These are phyloP conservation scores for Centruroides vittatus DNA, from an alignment of 1,140 invertebrate genomes.

Conservation along the genomic window DNA sequence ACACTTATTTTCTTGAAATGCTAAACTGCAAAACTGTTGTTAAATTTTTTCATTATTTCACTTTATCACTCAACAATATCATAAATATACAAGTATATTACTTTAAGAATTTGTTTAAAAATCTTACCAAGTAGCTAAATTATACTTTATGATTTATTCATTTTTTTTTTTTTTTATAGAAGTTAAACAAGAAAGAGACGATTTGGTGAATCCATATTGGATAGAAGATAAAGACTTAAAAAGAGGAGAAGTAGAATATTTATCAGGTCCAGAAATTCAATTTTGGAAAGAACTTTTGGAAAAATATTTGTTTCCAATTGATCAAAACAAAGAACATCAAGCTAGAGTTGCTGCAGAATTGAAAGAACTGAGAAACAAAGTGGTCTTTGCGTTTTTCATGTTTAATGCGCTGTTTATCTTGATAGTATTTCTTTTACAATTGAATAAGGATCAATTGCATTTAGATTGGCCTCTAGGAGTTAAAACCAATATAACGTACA, in stretches of 20 bases:
- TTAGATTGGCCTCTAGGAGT: constrained; percentile 23
- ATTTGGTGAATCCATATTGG: constrained; percentile 82
- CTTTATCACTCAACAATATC: no score
- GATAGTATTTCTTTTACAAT: constrained; percentile 22
- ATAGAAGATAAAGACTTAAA: constrained; percentile 79
- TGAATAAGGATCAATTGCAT: constrained; percentile 26
- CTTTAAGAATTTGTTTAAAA: no score
- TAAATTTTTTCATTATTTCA: no score
- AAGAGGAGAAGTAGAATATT: constrained; percentile 73
- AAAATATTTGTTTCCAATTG: constrained; percentile 23
- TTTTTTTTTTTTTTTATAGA: constrained; percentile 5
- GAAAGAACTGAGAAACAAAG: constrained; percentile 24
- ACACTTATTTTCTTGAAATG: no score
- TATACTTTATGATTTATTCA: no score
- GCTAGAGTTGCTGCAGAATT: constrained; percentile 20
- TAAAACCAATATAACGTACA: constrained; percentile 20
- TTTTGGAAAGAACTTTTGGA: constrained; percentile 87
- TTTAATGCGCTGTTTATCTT: constrained; percentile 23
- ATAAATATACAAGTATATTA: no score
- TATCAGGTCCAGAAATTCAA: constrained; percentile 61
- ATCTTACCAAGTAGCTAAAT: no score
- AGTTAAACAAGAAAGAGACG: constrained; percentile 46
- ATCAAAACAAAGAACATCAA: constrained; percentile 22
- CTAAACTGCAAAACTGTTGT: no score
- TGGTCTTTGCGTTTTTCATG: constrained; percentile 25